A percentile compares a stretch with the other conserved stretches of the same genome.
Evolutionary conservation across 2,888 invertebrate species (phyloP).

Genomic region (Heliconius ismenius): DNA sequence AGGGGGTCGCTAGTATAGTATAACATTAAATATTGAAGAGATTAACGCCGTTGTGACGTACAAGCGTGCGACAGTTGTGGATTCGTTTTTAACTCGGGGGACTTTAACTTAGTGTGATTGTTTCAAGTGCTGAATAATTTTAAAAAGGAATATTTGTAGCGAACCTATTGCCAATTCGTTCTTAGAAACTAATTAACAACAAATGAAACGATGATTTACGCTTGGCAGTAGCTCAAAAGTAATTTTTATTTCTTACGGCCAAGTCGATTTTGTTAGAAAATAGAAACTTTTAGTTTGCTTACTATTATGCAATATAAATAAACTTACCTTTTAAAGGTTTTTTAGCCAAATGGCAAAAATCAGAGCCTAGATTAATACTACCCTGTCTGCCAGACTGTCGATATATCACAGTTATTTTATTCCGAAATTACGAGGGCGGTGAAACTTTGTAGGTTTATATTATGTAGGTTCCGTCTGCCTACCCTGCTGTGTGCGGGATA

Average conservation of each 20-base stretch:
- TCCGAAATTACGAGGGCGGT: neutral
- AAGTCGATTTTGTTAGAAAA: neutral
- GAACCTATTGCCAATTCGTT: conserved; percentile 18
- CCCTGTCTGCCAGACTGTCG: neutral
- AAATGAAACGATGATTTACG: conserved; percentile 24
- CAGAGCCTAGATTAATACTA: neutral
- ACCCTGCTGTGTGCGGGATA: neutral
- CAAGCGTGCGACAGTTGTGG: no score
- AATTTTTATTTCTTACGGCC: neutral
- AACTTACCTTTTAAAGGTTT: neutral
- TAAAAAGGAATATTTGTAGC: conserved; percentile 6
- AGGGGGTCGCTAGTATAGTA: no score
- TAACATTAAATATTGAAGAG: neutral
- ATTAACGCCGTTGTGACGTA: no score
- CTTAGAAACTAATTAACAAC: conserved; percentile 24
- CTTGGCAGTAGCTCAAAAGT: conserved; percentile 23
- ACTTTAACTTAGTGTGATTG: neutral
- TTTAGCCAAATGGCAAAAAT: neutral
- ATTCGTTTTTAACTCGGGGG: no score
- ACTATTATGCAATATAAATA: conserved; percentile 6
- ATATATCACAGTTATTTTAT: neutral
- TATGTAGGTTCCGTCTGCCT: neutral
- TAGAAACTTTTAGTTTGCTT: neutral
- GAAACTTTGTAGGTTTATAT: neutral
- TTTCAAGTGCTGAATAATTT: neutral